Base-by-base conservation (phyloP, 2,888 invertebrate genomes). In the Andrena marginata region DNA sequence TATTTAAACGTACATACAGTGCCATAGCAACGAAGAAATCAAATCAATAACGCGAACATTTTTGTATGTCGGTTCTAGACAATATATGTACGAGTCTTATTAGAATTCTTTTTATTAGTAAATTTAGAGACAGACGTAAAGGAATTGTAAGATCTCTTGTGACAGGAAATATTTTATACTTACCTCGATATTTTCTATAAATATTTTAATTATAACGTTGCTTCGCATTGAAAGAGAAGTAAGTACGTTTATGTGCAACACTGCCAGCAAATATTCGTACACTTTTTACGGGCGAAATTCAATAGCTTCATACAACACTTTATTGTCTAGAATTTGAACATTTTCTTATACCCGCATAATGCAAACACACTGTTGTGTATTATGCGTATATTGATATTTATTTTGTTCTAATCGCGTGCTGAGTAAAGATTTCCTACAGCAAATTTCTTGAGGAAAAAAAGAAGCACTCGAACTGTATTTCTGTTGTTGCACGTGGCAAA, bases 1-100 rank as follows among this genome's bases (percentile, higher is more conserved):
- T 88, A 85, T 88, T 89, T 85, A 82, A 89, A 84, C 77, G 68
- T 87, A 79, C 77, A 70, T 87, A 79, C 69, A 88, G 91, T 92
- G 92, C 92, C 92, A 92, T 92, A 90, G 87, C 86, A 89, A 89
- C 82, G 85, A 92, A 87, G 77, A 89, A 80, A 89, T 86, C 83
- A 88, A 90, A 89, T 79, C 54, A 72, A 71, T 76, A 69, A 83
- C 72, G 62, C 59, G 79, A 85, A 72, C 77, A 85, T 73, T 83
- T 83, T 77, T 80, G 77, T 81, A 86, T 80, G 80, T 89, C 87
- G 84, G 77, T 88, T 89, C 83, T 87, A 85, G 84, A 89, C 88
- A 88, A 90, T 87, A 82, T 73, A 82, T 63, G 60, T 85, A 76
- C 76, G 75, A 82, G 81, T 84, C 77, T 78, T 80, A 70, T 73